A percentile compares a stretch with the other conserved stretches of the same genome.
phyloP scores from a whole-genome alignment of 2,113 vertebrate genomes.

The Chitala chitala region DNA sequence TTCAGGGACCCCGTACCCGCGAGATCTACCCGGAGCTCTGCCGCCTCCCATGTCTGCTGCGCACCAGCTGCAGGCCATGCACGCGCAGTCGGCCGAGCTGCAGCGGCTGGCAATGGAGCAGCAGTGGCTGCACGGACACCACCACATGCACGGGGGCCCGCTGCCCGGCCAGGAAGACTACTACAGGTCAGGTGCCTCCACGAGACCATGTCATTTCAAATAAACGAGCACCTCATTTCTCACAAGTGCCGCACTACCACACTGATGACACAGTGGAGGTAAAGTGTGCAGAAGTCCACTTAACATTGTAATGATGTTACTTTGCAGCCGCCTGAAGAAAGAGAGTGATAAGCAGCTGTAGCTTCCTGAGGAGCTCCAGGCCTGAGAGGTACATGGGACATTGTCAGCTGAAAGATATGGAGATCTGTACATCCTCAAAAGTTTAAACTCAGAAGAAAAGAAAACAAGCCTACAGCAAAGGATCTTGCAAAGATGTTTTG shows the following conservation, averaged over 20 bases:
- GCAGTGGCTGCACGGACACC: conserved; percentile 94
- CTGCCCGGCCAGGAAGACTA: conserved; percentile 96
- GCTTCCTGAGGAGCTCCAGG: conserved; percentile 66
- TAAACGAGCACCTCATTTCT: no score
- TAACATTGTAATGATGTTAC: conserved; percentile 21
- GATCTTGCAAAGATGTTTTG: conserved; percentile 75
- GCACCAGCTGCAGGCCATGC: conserved; percentile 97
- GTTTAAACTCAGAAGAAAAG: conserved; percentile 56
- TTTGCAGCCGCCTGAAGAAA: conserved; percentile 95
- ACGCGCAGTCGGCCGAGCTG: conserved; percentile 93
- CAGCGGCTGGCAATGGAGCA: conserved; percentile 97
- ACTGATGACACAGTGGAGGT: neutral
- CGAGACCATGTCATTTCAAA: no score
- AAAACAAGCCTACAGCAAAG: conserved; percentile 69
- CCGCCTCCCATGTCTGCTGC: conserved; percentile 94
- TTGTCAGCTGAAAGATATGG: conserved; percentile 66
- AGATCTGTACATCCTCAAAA: conserved; percentile 63
- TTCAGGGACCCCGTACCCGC: conserved; percentile 84
- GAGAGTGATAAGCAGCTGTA: conserved; percentile 99
- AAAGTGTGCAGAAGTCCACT: neutral
- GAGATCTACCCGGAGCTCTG: conserved; percentile 81
- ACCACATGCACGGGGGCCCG: conserved; percentile 93
- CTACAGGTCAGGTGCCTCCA: conserved; percentile 95
- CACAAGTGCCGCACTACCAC: no score
- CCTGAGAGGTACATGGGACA: conserved; percentile 46